Conservation (phyloP, 2,113 vertebrate genomes). For the Pelusios castaneus region DNA sequence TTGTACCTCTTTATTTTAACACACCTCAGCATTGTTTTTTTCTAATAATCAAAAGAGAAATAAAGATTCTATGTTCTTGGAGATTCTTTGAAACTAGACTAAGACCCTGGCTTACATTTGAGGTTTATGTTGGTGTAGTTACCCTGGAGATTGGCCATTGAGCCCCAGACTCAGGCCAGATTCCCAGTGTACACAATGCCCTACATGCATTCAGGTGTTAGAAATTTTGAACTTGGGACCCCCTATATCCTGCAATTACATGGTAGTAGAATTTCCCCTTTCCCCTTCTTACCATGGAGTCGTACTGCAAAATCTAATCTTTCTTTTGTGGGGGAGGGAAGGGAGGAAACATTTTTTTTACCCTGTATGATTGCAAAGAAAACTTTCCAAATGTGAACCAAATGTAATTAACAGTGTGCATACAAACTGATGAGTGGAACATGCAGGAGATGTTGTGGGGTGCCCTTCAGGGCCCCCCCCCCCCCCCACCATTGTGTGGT, state of each 20-base stretch:
- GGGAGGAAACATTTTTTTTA: neutral
- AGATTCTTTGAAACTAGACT: neutral
- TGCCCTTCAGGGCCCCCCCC: too few relatives aligned
- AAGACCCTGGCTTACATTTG: neutral
- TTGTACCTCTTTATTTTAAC: neutral
- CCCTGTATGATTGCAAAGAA: neutral
- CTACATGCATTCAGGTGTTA: neutral
- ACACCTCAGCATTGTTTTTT: neutral
- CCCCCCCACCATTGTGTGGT: too few relatives aligned
- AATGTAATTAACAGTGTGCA: neutral
- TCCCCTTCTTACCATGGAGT: neutral
- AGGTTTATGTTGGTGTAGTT: neutral
- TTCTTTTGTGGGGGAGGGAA: neutral
- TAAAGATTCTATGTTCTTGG: neutral
- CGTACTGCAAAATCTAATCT: neutral
- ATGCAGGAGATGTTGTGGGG: too few relatives aligned
- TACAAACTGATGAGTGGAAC: neutral
- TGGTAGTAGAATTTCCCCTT: neutral
- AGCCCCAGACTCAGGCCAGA: neutral
- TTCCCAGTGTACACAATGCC: neutral
- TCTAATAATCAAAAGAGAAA: neutral
- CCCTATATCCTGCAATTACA: neutral
- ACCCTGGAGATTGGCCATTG: neutral
- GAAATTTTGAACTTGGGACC: neutral
- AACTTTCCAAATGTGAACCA: neutral